Conservation (phyloP, 2,888 invertebrate species). For the Petrolisthes manimaculis region DNA sequence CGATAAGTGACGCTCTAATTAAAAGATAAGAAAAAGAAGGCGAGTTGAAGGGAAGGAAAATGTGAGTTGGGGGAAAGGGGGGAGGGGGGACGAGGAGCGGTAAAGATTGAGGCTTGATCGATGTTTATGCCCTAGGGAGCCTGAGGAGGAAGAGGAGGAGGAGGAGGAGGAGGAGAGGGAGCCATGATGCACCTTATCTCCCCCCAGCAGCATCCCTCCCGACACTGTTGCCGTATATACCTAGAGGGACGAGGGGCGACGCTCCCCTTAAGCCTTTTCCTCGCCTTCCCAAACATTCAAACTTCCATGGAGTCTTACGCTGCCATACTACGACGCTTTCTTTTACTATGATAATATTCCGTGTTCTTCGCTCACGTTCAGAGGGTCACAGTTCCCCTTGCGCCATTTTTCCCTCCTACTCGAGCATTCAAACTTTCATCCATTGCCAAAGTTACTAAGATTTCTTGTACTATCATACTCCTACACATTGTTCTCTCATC, state of each 20-base stretch:
- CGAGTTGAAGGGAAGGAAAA: neutral
- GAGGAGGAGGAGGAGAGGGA: too few species aligned
- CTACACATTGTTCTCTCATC: too few species aligned
- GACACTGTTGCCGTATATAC: too few species aligned
- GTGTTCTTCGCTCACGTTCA: too few species aligned
- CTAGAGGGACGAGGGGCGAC: neutral
- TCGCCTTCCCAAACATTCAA: neutral
- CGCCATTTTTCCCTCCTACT: neutral
- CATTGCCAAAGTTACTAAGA: too few species aligned
- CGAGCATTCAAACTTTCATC: neutral
- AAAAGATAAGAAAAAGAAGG: slow-evolving; percentile 35
- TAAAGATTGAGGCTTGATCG: slow-evolving; percentile 31
- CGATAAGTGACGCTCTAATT: slow-evolving; percentile 24
- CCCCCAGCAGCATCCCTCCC: too few species aligned
- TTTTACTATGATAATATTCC: too few species aligned
- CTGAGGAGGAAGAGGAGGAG: neutral
- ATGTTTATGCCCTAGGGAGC: slow-evolving; percentile 16
- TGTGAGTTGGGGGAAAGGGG: neutral
- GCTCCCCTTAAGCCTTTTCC: neutral
- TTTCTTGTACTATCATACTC: too few species aligned
- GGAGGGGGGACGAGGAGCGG: neutral
- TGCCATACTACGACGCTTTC: too few species aligned
- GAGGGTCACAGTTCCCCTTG: too few species aligned
- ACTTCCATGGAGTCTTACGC: neutral
- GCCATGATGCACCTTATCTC: too few species aligned